Evolutionary conservation across 2,113 vertebrate species (phyloP).

Genomic region (Balaeniceps rex): DNA sequence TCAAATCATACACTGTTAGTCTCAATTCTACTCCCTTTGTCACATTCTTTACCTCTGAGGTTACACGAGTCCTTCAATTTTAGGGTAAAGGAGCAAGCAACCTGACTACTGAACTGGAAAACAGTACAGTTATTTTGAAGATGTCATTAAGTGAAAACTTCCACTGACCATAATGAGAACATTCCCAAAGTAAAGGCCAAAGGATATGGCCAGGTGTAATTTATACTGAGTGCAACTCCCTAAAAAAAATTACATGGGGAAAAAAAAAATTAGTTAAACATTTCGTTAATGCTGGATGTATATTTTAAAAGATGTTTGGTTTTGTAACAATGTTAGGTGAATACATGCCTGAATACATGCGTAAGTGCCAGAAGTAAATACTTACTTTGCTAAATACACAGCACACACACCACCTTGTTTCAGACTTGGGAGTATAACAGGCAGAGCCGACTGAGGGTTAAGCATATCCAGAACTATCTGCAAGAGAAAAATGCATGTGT

Average conservation of each 20-base stretch:
- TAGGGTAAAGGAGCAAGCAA: neutral
- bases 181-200: neutral
- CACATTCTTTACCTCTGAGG: neutral
- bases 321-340: neutral
- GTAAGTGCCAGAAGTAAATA: constrained; percentile 9
- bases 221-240: neutral
- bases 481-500: neutral
- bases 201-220: neutral
- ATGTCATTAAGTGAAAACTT: neutral
- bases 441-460: constrained; percentile 81
- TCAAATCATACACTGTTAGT: neutral
- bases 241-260: neutral
- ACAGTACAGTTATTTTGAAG: neutral
- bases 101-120: neutral
- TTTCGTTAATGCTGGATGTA: neutral
- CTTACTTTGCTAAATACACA: constrained; percentile 90
- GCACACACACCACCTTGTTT: constrained; percentile 84
- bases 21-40: neutral
- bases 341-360: neutral
- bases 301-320: neutral
- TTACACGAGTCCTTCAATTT: neutral
- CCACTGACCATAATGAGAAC: neutral
- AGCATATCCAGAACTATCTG: constrained; percentile 87
- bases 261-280: neutral
- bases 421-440: constrained; percentile 74